phyloP scores from a whole-genome alignment of 30 jellyfish, hydroid and myxozoan genomes.

The Sanderia malayensis region DNA sequence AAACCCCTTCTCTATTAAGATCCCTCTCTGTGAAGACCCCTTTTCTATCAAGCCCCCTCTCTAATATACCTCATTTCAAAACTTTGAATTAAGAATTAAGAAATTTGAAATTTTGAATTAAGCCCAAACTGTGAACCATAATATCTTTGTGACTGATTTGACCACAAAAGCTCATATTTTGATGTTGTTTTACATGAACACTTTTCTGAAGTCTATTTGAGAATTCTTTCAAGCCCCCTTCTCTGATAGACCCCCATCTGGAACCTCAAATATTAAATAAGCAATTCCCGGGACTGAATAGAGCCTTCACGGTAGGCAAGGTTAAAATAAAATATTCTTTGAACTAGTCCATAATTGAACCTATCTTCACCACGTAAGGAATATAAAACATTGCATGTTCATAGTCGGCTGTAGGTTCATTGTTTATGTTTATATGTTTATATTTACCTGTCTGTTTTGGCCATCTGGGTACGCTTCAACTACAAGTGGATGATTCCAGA shows the following conservation, averaged over 20 bases:
- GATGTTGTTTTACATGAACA: neutral
- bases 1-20: neutral
- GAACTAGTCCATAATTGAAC: no score
- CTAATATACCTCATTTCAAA: no score
- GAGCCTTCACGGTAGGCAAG: no score
- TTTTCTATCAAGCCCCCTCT: neutral
- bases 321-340: no score
- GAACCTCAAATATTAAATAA: no score
- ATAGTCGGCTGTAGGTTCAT: no score
- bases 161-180: neutral
- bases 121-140: neutral
- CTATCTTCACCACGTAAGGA: no score
- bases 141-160: neutral
- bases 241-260: no score
- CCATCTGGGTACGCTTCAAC: slow-evolving; percentile 39
- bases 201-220: neutral
- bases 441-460: slow-evolving; percentile 51
- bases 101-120: neutral
- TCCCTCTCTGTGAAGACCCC: neutral
- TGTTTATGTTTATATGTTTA: no score
- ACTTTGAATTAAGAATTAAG: neutral
- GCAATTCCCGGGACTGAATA: no score
- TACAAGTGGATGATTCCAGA: slow-evolving; percentile 81
- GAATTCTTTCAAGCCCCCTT: no score
- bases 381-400: no score